Percentiles rank a stretch among this genome's conserved stretches.
Conservation (phyloP, 2,113 vertebrate species). For the Bostrychus sinensis region DNA sequence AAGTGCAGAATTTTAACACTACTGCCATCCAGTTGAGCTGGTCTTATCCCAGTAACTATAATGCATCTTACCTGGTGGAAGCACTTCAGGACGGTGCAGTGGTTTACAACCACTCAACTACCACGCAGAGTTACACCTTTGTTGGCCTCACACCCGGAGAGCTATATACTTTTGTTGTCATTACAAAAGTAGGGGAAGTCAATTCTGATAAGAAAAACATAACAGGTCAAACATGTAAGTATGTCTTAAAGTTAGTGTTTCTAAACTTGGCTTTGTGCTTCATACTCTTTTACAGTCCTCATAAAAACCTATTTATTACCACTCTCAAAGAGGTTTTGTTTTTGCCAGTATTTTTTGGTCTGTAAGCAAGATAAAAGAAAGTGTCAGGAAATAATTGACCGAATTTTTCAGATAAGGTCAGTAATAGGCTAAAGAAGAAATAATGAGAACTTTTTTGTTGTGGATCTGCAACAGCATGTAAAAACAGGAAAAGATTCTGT, state of each 20-base stretch:
- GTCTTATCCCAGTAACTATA: conserved; percentile 34
- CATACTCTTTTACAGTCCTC: no score
- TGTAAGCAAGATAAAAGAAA: no score
- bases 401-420: no score
- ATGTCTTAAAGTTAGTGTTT: neutral
- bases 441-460: no score
- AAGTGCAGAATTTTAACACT: neutral
- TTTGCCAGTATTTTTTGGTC: no score
- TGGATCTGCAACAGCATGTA: no score
- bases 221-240: conserved; percentile 47
- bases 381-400: no score
- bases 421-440: no score
- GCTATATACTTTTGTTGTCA: conserved; percentile 44
- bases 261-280: neutral
- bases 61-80: conserved; percentile 33
- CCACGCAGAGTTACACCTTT: conserved; percentile 21
- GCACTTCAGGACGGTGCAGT: rapidly evolving
- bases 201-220: neutral
- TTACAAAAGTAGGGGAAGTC: conserved; percentile 26
- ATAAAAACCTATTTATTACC: no score
- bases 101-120: neutral
- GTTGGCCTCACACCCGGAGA: conserved; percentile 24
- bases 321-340: no score
- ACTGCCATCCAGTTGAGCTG: conserved; percentile 47
- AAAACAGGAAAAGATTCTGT: no score